phyloP scores from a whole-genome alignment of 2,797 vertebrate genomes.

The Phrynocephalus vlangalii region DNA sequence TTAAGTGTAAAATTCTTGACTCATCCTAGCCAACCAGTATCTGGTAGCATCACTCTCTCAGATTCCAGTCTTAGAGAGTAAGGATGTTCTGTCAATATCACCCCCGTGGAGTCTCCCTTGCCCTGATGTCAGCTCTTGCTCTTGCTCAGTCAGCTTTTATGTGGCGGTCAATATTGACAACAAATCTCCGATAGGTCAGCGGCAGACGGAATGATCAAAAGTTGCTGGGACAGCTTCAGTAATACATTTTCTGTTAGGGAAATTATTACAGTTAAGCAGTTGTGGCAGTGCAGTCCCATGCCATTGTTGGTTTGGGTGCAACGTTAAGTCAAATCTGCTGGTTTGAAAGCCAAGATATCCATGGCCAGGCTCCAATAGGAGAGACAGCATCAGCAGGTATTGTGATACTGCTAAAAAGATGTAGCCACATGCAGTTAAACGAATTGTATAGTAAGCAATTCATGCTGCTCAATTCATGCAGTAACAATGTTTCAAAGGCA shows the following conservation, averaged over 20 bases:
- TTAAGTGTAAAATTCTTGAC: neutral
- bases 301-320: too few relatives aligned
- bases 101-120: neutral
- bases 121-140: neutral
- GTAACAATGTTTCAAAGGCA: neutral
- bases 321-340: too few relatives aligned
- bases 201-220: neutral
- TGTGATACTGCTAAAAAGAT: slow-evolving; percentile 8
- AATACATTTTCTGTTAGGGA: neutral
- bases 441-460: neutral
- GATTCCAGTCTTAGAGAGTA: neutral
- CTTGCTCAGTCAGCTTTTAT: neutral
- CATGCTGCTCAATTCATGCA: neutral
- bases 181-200: neutral
- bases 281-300: neutral
- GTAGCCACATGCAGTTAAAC: neutral
- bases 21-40: neutral
- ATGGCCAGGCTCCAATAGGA: too few relatives aligned
- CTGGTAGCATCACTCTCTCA: neutral
- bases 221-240: neutral
- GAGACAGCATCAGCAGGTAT: too few relatives aligned
- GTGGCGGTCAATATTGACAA: neutral
- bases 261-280: neutral
- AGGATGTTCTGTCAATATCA: neutral
- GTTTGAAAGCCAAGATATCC: too few relatives aligned